Conservation (phyloP, 1,140 invertebrate species). For the Scaptomyza hsui region DNA sequence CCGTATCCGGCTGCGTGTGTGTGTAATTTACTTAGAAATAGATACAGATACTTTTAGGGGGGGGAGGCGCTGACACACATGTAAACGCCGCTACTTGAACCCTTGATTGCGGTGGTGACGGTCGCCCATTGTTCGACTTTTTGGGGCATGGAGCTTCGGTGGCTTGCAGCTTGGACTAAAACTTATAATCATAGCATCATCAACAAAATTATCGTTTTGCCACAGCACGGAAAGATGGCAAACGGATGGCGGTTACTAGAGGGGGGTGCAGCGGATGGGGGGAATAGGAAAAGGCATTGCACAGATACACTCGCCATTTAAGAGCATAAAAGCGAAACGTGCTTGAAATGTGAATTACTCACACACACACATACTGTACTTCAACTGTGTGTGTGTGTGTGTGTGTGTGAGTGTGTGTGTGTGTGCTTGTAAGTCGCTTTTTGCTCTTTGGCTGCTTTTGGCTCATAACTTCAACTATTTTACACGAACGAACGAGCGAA, state of each 20-base stretch:
- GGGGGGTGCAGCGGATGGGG: no score
- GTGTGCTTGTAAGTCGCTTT: constrained; percentile 38
- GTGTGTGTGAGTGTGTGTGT: constrained; percentile 21
- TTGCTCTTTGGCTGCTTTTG: constrained; percentile 64
- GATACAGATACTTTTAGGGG: constrained; percentile 45
- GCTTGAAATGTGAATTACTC: constrained; percentile 74
- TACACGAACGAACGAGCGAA: constrained; percentile 58
- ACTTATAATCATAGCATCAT: constrained; percentile 78
- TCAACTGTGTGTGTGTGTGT: constrained; percentile 11
- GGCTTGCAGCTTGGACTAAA: constrained; percentile 54
- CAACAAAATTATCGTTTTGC: constrained; percentile 76
- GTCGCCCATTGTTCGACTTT: constrained; percentile 54
- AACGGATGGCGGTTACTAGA: not conserved
- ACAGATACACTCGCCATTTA: constrained; percentile 76
- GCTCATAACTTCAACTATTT: constrained; percentile 75
- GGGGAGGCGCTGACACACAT: constrained; percentile 40
- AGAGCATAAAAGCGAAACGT: constrained; percentile 77
- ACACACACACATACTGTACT: constrained; percentile 20
- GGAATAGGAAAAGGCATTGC: constrained; percentile 18
- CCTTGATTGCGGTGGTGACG: constrained; percentile 55
- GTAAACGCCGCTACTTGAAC: constrained; percentile 58
- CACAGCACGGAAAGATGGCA: constrained; percentile 41
- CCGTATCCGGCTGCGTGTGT: constrained; percentile 19
- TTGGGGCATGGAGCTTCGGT: constrained; percentile 28
- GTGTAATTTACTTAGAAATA: constrained; percentile 73